phyloP scores from a whole-genome alignment of 2,113 vertebrate species.

The Potamarius usumacintae region DNA sequence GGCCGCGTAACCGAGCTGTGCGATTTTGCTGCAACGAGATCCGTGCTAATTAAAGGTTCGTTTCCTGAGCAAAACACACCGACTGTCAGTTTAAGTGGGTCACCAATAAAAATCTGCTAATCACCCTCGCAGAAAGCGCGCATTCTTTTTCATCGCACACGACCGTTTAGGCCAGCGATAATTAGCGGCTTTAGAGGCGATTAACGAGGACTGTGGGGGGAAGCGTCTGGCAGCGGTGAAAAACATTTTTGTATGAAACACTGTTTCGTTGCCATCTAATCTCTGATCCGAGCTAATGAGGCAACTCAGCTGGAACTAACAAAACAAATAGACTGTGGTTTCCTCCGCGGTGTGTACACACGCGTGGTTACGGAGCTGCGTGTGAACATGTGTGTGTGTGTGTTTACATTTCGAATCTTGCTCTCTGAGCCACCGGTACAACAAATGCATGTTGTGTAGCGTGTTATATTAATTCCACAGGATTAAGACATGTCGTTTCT shows the following conservation, averaged over 20 bases:
- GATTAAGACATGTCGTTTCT: not conserved
- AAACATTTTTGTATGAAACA: slow-evolving; percentile 12
- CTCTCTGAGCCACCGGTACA: slow-evolving; percentile 35
- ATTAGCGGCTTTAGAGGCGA: slow-evolving; percentile 33
- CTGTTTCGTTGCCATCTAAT: slow-evolving; percentile 43
- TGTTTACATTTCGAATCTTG: slow-evolving; percentile 8
- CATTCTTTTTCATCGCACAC: slow-evolving; percentile 13
- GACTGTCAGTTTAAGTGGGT: slow-evolving; percentile 23
- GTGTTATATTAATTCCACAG: slow-evolving; percentile 37
- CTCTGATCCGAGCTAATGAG: slow-evolving; percentile 51
- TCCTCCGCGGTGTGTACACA: slow-evolving; percentile 30
- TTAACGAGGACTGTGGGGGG: slow-evolving; percentile 15
- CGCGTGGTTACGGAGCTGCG: slow-evolving; percentile 38
- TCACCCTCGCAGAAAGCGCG: slow-evolving; percentile 21
- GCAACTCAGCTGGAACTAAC: slow-evolving; percentile 38
- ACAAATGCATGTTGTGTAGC: slow-evolving; percentile 43
- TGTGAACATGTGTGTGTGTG: slow-evolving; percentile 15
- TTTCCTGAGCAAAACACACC: slow-evolving; percentile 39
- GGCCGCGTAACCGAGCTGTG: not conserved
- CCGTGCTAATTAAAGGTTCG: slow-evolving; percentile 17
- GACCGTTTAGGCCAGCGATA: slow-evolving; percentile 15
- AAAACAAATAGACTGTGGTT: slow-evolving; percentile 56
- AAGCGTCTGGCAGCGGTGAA: not conserved
- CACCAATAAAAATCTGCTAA: slow-evolving; percentile 40
- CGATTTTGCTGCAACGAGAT: slow-evolving; percentile 4